Conservation (phyloP, 1,140 invertebrate species). For the Antheraea pernyi region DNA sequence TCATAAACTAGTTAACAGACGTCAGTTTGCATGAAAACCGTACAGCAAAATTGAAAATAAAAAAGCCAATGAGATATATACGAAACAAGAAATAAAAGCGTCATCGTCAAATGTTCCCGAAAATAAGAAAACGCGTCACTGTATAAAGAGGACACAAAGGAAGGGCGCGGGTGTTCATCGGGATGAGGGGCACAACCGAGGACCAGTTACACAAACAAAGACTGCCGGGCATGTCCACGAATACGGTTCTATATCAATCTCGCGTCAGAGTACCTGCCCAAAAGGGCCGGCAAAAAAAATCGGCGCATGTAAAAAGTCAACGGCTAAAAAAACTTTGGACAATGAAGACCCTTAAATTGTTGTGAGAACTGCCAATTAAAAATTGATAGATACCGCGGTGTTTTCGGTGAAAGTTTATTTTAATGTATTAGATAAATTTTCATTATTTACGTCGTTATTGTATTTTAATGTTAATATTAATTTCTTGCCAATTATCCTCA, state of each 20-base stretch:
- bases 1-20: background rate
- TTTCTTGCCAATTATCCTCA: no score
- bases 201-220: constrained; percentile 72
- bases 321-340: constrained; percentile 67
- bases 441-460: background rate
- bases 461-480: no score
- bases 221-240: constrained; percentile 67
- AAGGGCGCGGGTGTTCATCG: constrained; percentile 38
- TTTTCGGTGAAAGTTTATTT: constrained; percentile 34
- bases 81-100: constrained; percentile 41
- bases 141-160: constrained; percentile 67
- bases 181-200: constrained; percentile 30
- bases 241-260: constrained; percentile 77
- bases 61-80: background rate
- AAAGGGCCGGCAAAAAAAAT: constrained; percentile 68
- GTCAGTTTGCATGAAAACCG: background rate
- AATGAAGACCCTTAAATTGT: constrained; percentile 68
- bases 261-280: constrained; percentile 68
- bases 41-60: background rate
- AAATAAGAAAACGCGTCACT: constrained; percentile 64
- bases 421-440: constrained; percentile 16
- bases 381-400: constrained; percentile 66
- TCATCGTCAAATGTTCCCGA: constrained; percentile 39
- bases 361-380: constrained; percentile 77
- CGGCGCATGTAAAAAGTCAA: constrained; percentile 53